These are phyloP conservation scores for Diaperis boleti DNA, from an alignment of 2,888 invertebrate genomes.

Conservation along the genomic window DNA sequence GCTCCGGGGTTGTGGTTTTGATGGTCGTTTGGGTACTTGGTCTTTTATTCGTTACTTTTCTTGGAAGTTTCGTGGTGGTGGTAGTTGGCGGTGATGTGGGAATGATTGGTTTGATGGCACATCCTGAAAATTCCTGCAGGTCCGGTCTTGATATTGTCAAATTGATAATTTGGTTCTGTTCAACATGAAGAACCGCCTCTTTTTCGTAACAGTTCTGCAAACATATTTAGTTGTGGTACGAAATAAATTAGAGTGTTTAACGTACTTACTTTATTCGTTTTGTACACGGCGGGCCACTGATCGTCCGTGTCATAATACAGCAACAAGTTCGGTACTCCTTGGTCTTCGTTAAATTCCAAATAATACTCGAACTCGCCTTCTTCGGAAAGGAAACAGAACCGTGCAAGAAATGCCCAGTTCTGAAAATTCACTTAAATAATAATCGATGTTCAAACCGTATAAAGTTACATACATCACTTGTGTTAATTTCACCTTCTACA, in stretches of 20 bases:
- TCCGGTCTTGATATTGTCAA: conserved; percentile 74
- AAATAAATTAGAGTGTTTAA: too few species aligned
- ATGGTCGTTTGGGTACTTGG: conserved; percentile 40
- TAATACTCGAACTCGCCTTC: conserved; percentile 86
- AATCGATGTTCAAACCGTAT: too few species aligned
- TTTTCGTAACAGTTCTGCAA: conserved; percentile 81
- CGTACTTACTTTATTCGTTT: conserved; percentile 76
- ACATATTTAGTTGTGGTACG: too few species aligned
- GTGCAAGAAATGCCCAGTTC: conserved; percentile 87
- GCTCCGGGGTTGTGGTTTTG: conserved; percentile 11
- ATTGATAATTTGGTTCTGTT: conserved; percentile 84
- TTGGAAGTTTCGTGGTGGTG: conserved; percentile 49
- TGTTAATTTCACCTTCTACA: conserved; percentile 74
- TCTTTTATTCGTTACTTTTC: conserved; percentile 44
- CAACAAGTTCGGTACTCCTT: conserved; percentile 80
- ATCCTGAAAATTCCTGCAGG: conserved; percentile 72
- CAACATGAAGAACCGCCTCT: conserved; percentile 76
- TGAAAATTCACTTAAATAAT: too few species aligned
- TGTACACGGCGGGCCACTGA: conserved; percentile 91
- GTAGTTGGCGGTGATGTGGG: conserved; percentile 51
- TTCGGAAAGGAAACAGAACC: conserved; percentile 90
- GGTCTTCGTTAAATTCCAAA: conserved; percentile 80
- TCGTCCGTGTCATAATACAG: conserved; percentile 86
- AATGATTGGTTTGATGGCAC: conserved; percentile 47
- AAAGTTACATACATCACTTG: conserved; percentile 74